Base-by-base conservation (phyloP, 2,797 vertebrate species). In the Pelobates cultripes region DNA sequence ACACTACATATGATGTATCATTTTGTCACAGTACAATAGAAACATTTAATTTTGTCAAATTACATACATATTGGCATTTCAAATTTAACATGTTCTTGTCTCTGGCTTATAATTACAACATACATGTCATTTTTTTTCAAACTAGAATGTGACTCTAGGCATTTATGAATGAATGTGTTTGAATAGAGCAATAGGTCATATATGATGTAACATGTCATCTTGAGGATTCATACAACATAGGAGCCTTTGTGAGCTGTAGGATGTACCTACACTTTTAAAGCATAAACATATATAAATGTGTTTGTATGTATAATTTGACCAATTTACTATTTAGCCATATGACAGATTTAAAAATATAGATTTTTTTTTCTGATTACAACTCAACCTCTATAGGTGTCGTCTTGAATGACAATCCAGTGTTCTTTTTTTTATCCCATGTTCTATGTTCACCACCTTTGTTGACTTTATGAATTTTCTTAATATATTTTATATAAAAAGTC, bases 301-400 rank as follows among this genome's bases (percentile, higher is more conserved):
- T 2, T 51, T 51, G 13, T 12, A 57, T 57, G 55, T 57, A 12
- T 57, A 57, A 10, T 57, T 57, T 57, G 14, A 4, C 9, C 55
- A 57, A 9, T 57, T 57, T 7, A 9, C 13, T 57, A 14, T 3
- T 12, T 57, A 57, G 55, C 55, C 13, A 57, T 3, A 57, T 57
- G 13, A 4, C 3, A 57, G 55, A 57, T 57, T 14, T 57, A 3
- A 14, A 57, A 57, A 14, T 57, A 57, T 12, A 57, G 55, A 57
- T 7, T 4, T 57, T 7, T 9, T 79, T 57, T 75, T 75, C 41
- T 61, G 42, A 41, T 75, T 74, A 75, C 47, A 70, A 57, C 40
- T 75, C 73, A 81, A 81, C 79, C 67, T 17, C 44, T 69, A 3
- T n/a, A 80, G 75, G 79, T 41, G 63, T 81, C 73, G 43, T 81